These are phyloP conservation scores for Limonius californicus DNA, from an alignment of 1,140 invertebrate genomes.

Conservation along the genomic window DNA sequence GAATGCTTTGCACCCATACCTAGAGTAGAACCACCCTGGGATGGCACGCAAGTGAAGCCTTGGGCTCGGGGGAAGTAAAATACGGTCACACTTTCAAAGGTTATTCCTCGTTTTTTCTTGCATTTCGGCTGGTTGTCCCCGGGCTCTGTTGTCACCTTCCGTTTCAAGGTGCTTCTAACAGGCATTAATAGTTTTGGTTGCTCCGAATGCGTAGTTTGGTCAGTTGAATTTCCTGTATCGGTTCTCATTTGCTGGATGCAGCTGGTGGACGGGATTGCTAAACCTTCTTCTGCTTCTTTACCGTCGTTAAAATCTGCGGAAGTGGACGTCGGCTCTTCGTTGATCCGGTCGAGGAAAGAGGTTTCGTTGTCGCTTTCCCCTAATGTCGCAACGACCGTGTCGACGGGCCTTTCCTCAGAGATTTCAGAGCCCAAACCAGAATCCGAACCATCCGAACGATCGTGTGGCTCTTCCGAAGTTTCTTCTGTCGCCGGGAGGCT, in stretches of 20 bases:
- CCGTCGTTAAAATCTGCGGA: conserved; percentile 33
- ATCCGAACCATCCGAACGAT: conserved; percentile 73
- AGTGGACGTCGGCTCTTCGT: conserved; percentile 27
- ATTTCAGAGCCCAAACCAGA: conserved; percentile 61
- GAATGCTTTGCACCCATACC: conserved; percentile 91
- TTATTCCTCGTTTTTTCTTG: conserved; percentile 73
- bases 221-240: conserved; percentile 29
- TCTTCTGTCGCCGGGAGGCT: conserved; percentile 41
- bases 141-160: conserved; percentile 48
- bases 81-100: conserved; percentile 89
- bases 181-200: conserved; percentile 24
- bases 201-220: conserved; percentile 20
- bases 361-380: conserved; percentile 53
- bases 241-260: background rate
- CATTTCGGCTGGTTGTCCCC: conserved; percentile 50
- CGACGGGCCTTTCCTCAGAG: conserved; percentile 46
- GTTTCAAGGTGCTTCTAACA: conserved; percentile 55
- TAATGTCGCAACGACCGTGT: conserved; percentile 44
- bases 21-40: conserved; percentile 91
- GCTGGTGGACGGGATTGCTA: conserved; percentile 22
- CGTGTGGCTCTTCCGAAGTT: conserved; percentile 42
- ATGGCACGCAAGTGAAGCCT: conserved; percentile 97
- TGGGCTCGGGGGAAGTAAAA: conserved; percentile 94
- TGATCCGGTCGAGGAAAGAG: conserved; percentile 52
- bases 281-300: conserved; percentile 20